Base-by-base conservation (phyloP, 2,113 vertebrate species). In the Phalacrocorax brasilianus region DNA sequence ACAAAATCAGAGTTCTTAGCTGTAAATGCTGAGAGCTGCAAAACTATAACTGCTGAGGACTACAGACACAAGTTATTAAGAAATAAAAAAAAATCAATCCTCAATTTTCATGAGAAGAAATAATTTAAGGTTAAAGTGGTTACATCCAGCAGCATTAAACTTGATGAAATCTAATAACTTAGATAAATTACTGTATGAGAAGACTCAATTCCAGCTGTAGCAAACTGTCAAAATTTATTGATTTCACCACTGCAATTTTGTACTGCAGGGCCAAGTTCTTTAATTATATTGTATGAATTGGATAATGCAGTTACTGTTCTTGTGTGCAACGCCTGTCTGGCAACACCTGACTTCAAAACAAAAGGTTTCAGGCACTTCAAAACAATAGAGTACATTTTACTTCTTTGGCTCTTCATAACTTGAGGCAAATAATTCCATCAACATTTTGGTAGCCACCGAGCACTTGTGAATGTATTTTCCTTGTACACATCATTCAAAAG, bases 91-190 rank as follows among this genome's bases (percentile, higher is more conserved):
- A 62, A 77, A 89, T 59, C 14, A 70, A 73, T 90, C 11, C 50
- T 93, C 67, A 82, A 17, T 89, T 91, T 91, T 95, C 44, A n/a
- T 88, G 44, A 45, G 80, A 85, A 90, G 7, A 93, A 96, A 56
- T 88, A 62, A 79, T 95, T 91, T 71, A 72, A 73, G 58, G 23
- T 81, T 81, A 44, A 89, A 89, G 35, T 89, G 15, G 27, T 85
- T 90, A 53, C 21, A 77, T 89, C 53, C 61, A 95, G 45, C 33
- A 95, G 30, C 27, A 63, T 79, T 94, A 50, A 96, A 93, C 26
- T 91, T 62, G 53, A n/a, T 83, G 45, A 94, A 85, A 63, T 63
- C 14, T 70, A 91, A 59, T 88, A 88, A 79, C 28, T 75, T 78
- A 58, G 67, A 62, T 83, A 63, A 93, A 88, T 85, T 88, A 59